Evolutionary conservation across 2,113 vertebrate genomes (phyloP).

Genomic region (Beaufortia kweichowensis): DNA sequence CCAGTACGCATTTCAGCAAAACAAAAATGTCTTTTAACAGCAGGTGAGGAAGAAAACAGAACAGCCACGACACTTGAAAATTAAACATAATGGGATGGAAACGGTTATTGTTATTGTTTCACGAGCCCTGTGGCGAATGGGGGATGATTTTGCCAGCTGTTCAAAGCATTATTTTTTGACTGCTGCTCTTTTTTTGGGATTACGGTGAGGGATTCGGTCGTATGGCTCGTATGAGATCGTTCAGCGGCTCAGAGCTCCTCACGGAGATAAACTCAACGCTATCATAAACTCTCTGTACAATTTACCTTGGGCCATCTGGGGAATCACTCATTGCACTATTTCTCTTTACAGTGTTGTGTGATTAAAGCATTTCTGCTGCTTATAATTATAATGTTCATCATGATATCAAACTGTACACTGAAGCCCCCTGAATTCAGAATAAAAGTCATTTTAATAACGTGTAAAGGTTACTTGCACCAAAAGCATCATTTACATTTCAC

Average conservation of each 20-base stretch:
- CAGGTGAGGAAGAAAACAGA: conserved; percentile 4
- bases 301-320: conserved; percentile 18
- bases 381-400: not conserved
- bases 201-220: conserved; percentile 15
- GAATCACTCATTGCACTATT: not conserved
- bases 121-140: not conserved
- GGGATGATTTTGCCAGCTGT: conserved; percentile 10
- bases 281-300: not conserved
- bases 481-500: too few species aligned
- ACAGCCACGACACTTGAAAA: conserved; percentile 22
- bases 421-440: too few species aligned
- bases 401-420: not conserved
- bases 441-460: too few species aligned
- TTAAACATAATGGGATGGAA: conserved; percentile 33
- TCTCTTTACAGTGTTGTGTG: not conserved
- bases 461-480: too few species aligned
- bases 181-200: conserved; percentile 21
- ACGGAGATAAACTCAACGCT: not conserved
- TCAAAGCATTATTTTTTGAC: conserved; percentile 20
- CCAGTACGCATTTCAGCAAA: not conserved
- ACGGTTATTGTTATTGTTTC: conserved; percentile 36
- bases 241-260: conserved; percentile 40
- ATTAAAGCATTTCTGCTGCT: conserved; percentile 28
- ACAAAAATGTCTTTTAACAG: conserved; percentile 31
- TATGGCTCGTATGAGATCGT: not conserved